Evolutionary conservation across 2,888 invertebrate species (phyloP).

Genomic region (Thymelicus sylvestris): DNA sequence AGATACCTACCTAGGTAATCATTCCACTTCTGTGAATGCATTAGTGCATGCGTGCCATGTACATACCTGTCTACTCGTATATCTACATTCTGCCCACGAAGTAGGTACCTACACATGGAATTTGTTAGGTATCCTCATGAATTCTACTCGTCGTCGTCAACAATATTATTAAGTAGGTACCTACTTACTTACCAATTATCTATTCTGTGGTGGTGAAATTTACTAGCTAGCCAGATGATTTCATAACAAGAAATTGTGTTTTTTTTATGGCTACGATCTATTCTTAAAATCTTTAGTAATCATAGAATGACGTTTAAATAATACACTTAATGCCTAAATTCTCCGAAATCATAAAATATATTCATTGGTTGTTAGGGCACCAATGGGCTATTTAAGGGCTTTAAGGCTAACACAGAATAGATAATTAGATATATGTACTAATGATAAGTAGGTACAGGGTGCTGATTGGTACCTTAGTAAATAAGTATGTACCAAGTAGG

Average conservation of each 20-base stretch:
- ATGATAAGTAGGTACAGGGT: background rate
- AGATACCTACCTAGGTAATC: background rate
- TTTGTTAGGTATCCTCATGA: background rate
- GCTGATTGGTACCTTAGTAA: conserved; percentile 11
- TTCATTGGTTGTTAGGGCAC: too few relatives aligned
- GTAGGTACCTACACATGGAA: background rate
- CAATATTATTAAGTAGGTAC: background rate
- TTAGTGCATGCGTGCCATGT: background rate
- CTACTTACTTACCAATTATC: too few relatives aligned
- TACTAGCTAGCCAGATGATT: background rate
- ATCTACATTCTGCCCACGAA: conserved; percentile 12
- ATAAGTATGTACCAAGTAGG: background rate
- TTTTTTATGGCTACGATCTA: too few relatives aligned
- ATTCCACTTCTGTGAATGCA: background rate
- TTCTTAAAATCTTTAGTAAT: too few relatives aligned
- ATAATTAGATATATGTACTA: too few relatives aligned
- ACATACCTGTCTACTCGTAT: background rate
- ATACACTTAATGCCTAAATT: too few relatives aligned
- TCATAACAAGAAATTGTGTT: too few relatives aligned
- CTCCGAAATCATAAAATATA: too few relatives aligned
- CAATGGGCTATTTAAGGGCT: too few relatives aligned
- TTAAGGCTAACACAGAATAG: too few relatives aligned
- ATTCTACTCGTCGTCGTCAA: conserved; percentile 2
- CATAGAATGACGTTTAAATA: too few relatives aligned
- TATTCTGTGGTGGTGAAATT: background rate